Evolutionary conservation across 2,113 vertebrate genomes (phyloP), one percentile per base, ranked within the genome.

Genomic region (Echinops telfairi): DNA sequence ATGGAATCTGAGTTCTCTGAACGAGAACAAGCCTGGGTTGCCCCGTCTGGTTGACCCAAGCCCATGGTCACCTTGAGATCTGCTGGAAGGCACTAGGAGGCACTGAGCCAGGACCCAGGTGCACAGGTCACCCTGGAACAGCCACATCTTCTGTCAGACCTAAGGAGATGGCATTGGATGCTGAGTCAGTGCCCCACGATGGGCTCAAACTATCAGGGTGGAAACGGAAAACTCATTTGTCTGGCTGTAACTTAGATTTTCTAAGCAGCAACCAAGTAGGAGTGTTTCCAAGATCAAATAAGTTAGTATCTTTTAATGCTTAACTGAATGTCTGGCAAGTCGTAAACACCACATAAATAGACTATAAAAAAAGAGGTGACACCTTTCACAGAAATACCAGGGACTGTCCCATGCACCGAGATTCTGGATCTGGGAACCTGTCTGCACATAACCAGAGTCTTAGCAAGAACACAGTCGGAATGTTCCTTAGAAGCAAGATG

Each of bases 231-330:
- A 71, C 16, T 66, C 31, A 53, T 20, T 5, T 14, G 12, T 90
- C 57, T 47, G 71, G 77, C 40, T 70, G 31, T 43, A 47, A 71
- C 75, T 70, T 4, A 40, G 36, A 12, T 70, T n/a, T 40, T 36
- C n/a, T 40, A 1, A 73, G 36, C 40, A 47, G 29, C 87, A 87
- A 77, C 82, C 9, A 0, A 0, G 29, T 3, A 53, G 64, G 31
- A 78, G 29, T 64, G 58, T 85, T 75, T 68, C 19, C 23, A 94
- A 89, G 73, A 91, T 64, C 89, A 91, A 85, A 92, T 62, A 12
- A 82, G 86, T 82, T 70, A 90, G 31, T 89, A 94, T 36, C 79
- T 75, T 60, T 84, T 85, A 92, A 84, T 66, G 79, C 88, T 91
- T 93, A 38, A 85, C 82, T 92, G 68, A 89, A 77, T 58, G 78